These are phyloP conservation scores for Macropodus opercularis DNA, from an alignment of 2,797 vertebrate species.

Conservation along the genomic window DNA sequence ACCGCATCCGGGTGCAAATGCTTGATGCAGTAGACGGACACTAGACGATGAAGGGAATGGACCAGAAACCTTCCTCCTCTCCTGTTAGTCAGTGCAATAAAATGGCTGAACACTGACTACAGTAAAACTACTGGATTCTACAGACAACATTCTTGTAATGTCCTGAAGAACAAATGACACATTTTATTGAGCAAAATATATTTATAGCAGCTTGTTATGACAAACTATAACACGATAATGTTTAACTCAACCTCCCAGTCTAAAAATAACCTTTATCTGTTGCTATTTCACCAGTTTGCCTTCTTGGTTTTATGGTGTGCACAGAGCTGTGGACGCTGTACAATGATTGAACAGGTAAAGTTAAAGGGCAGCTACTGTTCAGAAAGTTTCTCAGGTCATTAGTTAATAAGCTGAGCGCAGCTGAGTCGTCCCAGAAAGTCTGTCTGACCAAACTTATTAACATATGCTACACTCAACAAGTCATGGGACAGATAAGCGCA, in stretches of 20 bases:
- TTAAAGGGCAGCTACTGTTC: constrained; percentile 14
- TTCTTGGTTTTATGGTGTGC: constrained; percentile 3
- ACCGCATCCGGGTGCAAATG: neutral
- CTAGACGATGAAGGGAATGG: constrained; percentile 17
- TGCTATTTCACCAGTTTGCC: constrained; percentile 3
- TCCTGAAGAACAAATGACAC: neutral
- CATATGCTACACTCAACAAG: too few relatives aligned
- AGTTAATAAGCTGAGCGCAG: constrained; percentile 41
- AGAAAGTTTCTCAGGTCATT: constrained; percentile 44
- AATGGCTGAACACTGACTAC: neutral
- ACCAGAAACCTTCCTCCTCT: neutral
- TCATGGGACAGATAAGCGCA: too few relatives aligned
- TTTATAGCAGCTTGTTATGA: neutral
- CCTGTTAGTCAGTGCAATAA: neutral
- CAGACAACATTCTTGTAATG: too few relatives aligned
- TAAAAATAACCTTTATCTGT: constrained; percentile 12
- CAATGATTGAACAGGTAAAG: constrained; percentile 34
- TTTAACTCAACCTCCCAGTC: neutral
- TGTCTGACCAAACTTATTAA: too few relatives aligned
- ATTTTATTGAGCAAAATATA: neutral
- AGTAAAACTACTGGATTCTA: too few relatives aligned
- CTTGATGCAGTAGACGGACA: constrained; percentile 4
- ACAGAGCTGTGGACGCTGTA: constrained; percentile 5
- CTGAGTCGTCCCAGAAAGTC: constrained; percentile 20
- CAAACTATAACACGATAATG: neutral